Percentiles rank a stretch among this genome's conserved stretches.
Conservation (phyloP, 2,888 invertebrate genomes). For the Hermaeophaga mercurialis region DNA sequence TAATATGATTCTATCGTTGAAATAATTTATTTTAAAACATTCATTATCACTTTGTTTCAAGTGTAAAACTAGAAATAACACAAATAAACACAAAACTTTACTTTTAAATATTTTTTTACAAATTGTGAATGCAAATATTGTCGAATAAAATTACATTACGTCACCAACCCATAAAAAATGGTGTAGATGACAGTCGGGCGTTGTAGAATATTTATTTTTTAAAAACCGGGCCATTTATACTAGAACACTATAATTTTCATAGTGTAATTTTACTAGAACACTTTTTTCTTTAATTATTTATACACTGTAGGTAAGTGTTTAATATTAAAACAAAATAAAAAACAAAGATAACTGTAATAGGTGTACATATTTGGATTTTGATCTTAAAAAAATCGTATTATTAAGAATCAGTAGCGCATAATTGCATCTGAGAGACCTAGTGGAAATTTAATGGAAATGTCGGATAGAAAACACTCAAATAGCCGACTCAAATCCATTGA, state of each 20-base stretch:
- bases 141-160: slow-evolving; percentile 41
- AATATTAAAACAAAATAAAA: not conserved
- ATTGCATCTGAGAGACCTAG: not conserved
- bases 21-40: not conserved
- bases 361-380: slow-evolving; percentile 7
- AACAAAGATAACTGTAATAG: slow-evolving; percentile 27
- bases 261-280: slow-evolving; percentile 19
- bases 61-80: not conserved
- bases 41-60: too few relatives aligned
- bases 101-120: not conserved
- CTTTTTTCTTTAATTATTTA: not conserved
- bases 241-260: slow-evolving; percentile 2
- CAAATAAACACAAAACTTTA: not conserved
- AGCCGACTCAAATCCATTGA: slow-evolving; percentile 38
- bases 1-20: not conserved
- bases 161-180: slow-evolving; percentile 50
- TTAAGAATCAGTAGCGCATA: too few relatives aligned
- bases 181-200: slow-evolving; percentile 53
- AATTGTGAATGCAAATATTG: not conserved
- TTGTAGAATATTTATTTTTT: slow-evolving; percentile 44
- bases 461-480: not conserved
- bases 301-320: slow-evolving; percentile 14
- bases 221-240: slow-evolving; percentile 22
- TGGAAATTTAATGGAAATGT: not conserved
- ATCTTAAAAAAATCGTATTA: too few relatives aligned